Evolutionary conservation across 2,888 invertebrate species (phyloP).

Genomic region (Agrenia bidenticulata): DNA sequence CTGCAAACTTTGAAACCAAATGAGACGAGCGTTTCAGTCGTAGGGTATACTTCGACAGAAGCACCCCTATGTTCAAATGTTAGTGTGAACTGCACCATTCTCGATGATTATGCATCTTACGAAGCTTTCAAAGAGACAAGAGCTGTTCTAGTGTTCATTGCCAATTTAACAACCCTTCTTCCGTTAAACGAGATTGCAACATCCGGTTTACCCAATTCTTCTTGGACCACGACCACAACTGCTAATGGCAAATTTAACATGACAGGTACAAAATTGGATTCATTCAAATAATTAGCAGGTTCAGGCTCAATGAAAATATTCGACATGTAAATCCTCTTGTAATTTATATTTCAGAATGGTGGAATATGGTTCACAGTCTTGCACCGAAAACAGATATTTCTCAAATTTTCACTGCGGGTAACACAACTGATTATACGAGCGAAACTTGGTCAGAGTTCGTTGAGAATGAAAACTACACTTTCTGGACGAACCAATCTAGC

Average conservation of each 20-base stretch:
- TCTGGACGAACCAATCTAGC: conserved; percentile 42
- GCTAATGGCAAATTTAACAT: conserved; percentile 36
- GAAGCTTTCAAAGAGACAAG: conserved; percentile 41
- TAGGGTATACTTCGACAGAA: conserved; percentile 27
- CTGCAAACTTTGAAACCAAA: conserved; percentile 62
- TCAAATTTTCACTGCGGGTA: conserved; percentile 39
- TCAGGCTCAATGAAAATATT: too few species aligned
- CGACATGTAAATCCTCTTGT: too few species aligned
- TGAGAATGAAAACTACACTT: conserved; percentile 51
- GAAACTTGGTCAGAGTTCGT: conserved; percentile 44
- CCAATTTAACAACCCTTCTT: conserved; percentile 45
- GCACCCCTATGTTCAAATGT: conserved; percentile 41
- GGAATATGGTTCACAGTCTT: conserved; percentile 39
- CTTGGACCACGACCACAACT: conserved; percentile 24
- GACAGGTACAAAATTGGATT: too few species aligned
- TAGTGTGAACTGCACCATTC: conserved; percentile 47
- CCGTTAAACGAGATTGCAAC: conserved; percentile 21
- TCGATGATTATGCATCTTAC: conserved; percentile 44
- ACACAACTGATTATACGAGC: conserved; percentile 14
- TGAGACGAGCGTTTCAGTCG: conserved; percentile 28
- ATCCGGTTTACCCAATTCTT: conserved; percentile 25
- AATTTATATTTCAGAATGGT: conserved; percentile 32
- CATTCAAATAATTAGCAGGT: too few species aligned
- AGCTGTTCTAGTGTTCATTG: conserved; percentile 40
- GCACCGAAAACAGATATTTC: conserved; percentile 41